Evolutionary conservation across 1,140 invertebrate genomes (phyloP).

Genomic region (Lerema accius): DNA sequence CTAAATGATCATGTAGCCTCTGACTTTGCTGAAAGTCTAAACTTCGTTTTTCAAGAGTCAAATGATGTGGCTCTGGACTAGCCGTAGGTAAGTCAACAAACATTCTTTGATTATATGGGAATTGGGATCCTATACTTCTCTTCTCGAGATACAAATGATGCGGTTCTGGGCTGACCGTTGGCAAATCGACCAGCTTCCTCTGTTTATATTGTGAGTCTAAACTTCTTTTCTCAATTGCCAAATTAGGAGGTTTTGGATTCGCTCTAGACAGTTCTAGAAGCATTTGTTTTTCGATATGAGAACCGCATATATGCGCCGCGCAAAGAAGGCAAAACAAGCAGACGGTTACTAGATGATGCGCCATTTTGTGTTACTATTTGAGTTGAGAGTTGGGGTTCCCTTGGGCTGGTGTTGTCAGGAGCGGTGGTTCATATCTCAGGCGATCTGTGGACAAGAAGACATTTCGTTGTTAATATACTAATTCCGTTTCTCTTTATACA

Average conservation of each 20-base stretch:
- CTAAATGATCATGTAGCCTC: slow-evolving; percentile 17
- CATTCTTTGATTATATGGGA: slow-evolving; percentile 53
- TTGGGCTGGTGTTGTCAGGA: slow-evolving; percentile 34
- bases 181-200: slow-evolving; percentile 48
- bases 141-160: slow-evolving; percentile 48
- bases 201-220: too few species aligned
- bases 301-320: slow-evolving; percentile 88
- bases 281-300: slow-evolving; percentile 82
- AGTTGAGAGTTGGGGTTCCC: slow-evolving; percentile 27
- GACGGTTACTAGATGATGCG: slow-evolving; percentile 86
- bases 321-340: slow-evolving; percentile 91
- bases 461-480: not conserved
- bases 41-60: slow-evolving; percentile 39
- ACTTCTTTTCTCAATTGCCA: too few species aligned
- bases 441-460: slow-evolving; percentile 63
- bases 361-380: slow-evolving; percentile 55
- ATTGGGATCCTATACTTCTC: slow-evolving; percentile 51
- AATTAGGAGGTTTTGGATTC: too few species aligned
- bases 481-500: too few species aligned
- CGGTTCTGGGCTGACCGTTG: slow-evolving; percentile 39
- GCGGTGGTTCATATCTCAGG: slow-evolving; percentile 41
- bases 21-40: slow-evolving; percentile 3
- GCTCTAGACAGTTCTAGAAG: too few species aligned
- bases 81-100: slow-evolving; percentile 52
- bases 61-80: slow-evolving; percentile 43